A percentile compares a stretch with the other conserved stretches of the same genome.
Conservation (phyloP, 2,797 vertebrate genomes). For the Dryobates pubescens region DNA sequence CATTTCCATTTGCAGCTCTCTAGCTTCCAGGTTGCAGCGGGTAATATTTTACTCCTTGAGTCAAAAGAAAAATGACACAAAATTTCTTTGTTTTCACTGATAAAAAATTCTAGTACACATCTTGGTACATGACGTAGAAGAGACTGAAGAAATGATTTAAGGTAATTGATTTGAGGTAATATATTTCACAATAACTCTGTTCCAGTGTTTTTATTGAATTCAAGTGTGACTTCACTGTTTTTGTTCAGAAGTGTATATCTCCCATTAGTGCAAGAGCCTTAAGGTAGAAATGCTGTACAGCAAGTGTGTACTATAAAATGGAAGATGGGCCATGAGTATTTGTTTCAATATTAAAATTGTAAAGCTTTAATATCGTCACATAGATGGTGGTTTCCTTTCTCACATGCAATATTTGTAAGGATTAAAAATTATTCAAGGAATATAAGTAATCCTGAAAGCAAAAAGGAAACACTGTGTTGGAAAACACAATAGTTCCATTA, state of each 20-base stretch:
- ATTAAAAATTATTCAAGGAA: neutral
- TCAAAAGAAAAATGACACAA: neutral
- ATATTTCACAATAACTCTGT: neutral
- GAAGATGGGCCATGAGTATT: neutral
- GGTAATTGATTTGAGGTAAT: neutral
- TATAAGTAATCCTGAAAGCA: neutral
- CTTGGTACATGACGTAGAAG: fast-evolving
- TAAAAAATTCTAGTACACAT: neutral
- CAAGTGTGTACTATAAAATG: neutral
- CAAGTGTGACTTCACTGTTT: neutral
- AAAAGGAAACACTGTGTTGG: neutral
- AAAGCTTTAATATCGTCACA: neutral
- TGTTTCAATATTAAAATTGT: neutral
- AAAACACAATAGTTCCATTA: neutral
- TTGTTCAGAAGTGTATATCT: neutral
- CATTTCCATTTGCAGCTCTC: neutral
- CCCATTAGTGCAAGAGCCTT: neutral
- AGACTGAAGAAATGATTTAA: neutral
- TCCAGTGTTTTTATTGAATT: neutral
- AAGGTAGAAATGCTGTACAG: neutral
- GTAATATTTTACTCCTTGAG: neutral
- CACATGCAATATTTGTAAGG: neutral
- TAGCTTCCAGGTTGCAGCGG: neutral
- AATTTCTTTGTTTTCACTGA: neutral
- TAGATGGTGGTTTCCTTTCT: neutral